phyloP scores from a whole-genome alignment of 2,797 vertebrate genomes.

The Pteropus rufus region DNA sequence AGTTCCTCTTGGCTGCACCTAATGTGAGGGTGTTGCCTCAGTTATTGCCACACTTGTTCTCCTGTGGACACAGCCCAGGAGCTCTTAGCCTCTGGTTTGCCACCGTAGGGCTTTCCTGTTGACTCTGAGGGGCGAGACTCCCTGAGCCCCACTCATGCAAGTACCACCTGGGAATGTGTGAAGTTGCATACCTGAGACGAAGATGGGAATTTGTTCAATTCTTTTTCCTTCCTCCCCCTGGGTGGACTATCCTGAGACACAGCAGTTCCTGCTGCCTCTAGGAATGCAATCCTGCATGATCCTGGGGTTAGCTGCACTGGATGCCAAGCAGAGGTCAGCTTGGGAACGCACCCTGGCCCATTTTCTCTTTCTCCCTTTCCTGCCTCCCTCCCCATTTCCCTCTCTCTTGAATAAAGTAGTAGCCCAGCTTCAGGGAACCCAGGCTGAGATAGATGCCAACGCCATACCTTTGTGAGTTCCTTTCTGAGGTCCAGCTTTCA shows the following conservation, averaged over 20 bases:
- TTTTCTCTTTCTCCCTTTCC: not conserved
- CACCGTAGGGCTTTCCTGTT: not conserved
- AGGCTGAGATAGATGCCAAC: not conserved
- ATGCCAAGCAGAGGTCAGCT: not conserved
- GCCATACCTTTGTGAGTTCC: not conserved
- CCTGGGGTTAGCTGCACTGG: not conserved
- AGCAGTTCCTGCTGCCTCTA: not conserved
- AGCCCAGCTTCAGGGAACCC: not conserved
- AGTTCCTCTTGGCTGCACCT: not conserved
- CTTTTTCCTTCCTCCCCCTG: not conserved
- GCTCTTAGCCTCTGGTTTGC: not conserved
- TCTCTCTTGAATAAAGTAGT: not conserved
- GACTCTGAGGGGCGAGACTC: not conserved
- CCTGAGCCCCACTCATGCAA: not conserved
- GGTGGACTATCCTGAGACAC: not conserved
- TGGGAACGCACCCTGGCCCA: fast-evolving
- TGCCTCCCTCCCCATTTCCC: no score
- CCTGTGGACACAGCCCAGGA: not conserved
- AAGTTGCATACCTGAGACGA: no score
- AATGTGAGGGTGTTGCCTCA: not conserved
- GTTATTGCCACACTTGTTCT: not conserved
- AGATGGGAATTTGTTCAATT: not conserved
- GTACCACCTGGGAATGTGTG: not conserved
- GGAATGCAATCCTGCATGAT: not conserved
- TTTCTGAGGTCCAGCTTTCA: not conserved